Base-by-base conservation (phyloP, 2,797 vertebrate species). In the Gila robusta region DNA sequence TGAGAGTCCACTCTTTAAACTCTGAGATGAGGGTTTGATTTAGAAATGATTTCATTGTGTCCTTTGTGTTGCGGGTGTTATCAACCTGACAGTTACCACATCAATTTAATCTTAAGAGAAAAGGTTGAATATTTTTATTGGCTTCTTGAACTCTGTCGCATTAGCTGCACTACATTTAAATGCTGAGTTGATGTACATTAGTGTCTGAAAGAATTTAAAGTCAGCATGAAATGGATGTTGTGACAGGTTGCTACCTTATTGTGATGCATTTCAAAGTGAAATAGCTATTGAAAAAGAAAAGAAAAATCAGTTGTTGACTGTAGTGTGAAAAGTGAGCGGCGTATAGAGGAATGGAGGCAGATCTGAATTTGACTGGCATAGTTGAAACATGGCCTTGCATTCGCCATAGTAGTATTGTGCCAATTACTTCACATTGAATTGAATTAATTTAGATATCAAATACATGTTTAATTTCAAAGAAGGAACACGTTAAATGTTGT, bases 1-100 rank as follows among this genome's bases (percentile, higher is more conserved):
- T 62, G 79, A 7, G 64, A 73, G 64, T 78, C 64, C 73, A 84
- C 73, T 35, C 14, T 74, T 84, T 66, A 66, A n/a, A 52, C 32
- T 41, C 64, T 70, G 47, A 78, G 35, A 69, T 67, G 28, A 67
- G 21, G 19, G 26, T 47, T 59, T 47, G 52, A 62, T 44, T 73
- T 73, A 73, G 39, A 64, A 62, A 64, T 64, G 0, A 32, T 47
- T 74, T 62, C 26, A 74, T 44, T 64, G 39, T 41, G 16, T 64
- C 39, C 26, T 64, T 74, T 74, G 26, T 64, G 71, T 72, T 32
- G 26, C 9, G 49, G 39, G 35, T 41, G 54, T 74, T 49, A 32
- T 56, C 49, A 49, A 1, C 66, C 28, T 77, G 7, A 78, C 11
- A 56, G n/a, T 16, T 10, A 56, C 62, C 44, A 39, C 35, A 78